These are phyloP conservation scores for Danaus plexippus DNA, from an alignment of 1,140 invertebrate species.

Conservation along the genomic window DNA sequence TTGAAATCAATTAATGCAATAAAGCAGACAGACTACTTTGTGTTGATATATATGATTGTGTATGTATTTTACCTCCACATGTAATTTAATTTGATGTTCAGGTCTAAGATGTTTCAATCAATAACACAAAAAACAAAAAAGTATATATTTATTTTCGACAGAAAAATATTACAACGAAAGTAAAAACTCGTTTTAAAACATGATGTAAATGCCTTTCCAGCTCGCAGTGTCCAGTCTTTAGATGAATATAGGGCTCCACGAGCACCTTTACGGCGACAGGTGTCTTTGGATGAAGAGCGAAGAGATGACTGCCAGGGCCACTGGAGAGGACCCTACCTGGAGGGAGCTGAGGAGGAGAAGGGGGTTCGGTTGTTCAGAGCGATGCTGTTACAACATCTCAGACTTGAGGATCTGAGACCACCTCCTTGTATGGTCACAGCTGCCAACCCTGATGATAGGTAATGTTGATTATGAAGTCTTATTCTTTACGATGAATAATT, in stretches of 20 bases:
- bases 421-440: constrained; percentile 51
- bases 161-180: too few species aligned
- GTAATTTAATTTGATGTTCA: too few species aligned
- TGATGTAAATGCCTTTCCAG: constrained; percentile 26
- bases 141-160: too few species aligned
- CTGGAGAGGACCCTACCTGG: constrained; percentile 50
- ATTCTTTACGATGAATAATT: too few species aligned
- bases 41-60: too few species aligned
- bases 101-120: too few species aligned
- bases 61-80: too few species aligned
- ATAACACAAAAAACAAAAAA: too few species aligned
- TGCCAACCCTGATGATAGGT: constrained; percentile 55
- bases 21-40: too few species aligned
- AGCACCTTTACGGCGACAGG: constrained; percentile 52
- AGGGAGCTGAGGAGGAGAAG: constrained; percentile 56
- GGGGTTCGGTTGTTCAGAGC: constrained; percentile 60
- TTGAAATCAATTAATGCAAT: too few species aligned
- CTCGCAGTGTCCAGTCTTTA: constrained; percentile 53
- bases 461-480: neutral
- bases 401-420: constrained; percentile 50
- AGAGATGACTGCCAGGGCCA: constrained; percentile 60
- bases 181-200: too few species aligned
- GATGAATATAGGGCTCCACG: constrained; percentile 58
- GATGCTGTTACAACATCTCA: constrained; percentile 53
- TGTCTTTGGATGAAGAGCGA: constrained; percentile 59